A percentile compares a stretch with the other conserved stretches of the same genome.
phyloP scores from a whole-genome alignment of 2,888 invertebrate genomes.

The Spicauda simplicius region DNA sequence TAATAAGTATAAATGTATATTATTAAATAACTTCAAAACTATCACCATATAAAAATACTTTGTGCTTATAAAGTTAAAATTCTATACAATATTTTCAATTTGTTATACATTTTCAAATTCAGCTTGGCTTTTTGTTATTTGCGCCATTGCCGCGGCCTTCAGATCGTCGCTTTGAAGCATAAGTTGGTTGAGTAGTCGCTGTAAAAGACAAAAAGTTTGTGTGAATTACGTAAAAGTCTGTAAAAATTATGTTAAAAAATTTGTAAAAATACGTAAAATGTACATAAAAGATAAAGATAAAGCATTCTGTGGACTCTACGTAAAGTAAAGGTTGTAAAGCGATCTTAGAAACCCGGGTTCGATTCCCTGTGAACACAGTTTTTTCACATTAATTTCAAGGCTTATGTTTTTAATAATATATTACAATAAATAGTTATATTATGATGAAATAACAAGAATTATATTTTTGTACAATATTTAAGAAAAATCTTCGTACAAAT shows the following conservation, averaged over 20 bases:
- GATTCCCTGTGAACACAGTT: too few species aligned
- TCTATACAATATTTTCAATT: background rate
- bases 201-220: constrained; percentile 41
- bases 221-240: background rate
- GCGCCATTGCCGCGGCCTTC: constrained; percentile 90
- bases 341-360: too few species aligned
- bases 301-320: too few species aligned
- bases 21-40: background rate
- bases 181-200: constrained; percentile 93
- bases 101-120: constrained; percentile 91
- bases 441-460: too few species aligned
- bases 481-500: too few species aligned
- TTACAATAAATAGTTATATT: too few species aligned
- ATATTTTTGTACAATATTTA: too few species aligned
- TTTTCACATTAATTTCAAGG: too few species aligned
- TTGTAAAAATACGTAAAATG: too few species aligned
- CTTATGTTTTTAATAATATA: too few species aligned
- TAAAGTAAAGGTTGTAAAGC: too few species aligned
- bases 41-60: background rate
- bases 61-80: constrained; percentile 7
- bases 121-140: constrained; percentile 89
- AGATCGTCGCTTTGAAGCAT: constrained; percentile 97
- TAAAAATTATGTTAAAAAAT: background rate
- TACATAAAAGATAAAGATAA: too few species aligned
- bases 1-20: constrained; percentile 19